Percentiles rank a stretch among this genome's conserved stretches.
These are phyloP conservation scores for Cephus pygmeus DNA, from an alignment of 2,888 invertebrate genomes.

Conservation along the genomic window DNA sequence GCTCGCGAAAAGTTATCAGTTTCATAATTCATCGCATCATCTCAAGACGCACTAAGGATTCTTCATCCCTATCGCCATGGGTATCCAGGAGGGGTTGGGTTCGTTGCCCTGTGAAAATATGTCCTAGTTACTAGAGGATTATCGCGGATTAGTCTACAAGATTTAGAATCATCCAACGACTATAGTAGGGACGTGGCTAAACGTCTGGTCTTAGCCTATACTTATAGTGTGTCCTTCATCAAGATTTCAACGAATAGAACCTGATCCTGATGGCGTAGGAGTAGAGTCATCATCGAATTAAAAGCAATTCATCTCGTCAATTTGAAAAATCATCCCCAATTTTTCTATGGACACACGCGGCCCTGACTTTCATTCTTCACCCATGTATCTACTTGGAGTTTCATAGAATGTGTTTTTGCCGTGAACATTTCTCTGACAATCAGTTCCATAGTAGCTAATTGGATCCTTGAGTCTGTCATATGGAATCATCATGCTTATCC, in stretches of 20 bases:
- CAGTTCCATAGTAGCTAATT: not conserved
- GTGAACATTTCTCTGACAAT: too few relatives aligned
- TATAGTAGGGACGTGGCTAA: conserved; percentile 35
- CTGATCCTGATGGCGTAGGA: not conserved
- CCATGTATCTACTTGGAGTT: not conserved
- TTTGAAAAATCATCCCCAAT: not conserved
- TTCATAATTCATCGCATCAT: conserved; percentile 47
- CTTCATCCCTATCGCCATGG: not conserved
- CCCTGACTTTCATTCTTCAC: not conserved
- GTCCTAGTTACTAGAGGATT: conserved; percentile 57
- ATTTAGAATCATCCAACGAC: conserved; percentile 51
- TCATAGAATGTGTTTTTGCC: not conserved
- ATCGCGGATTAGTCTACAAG: conserved; percentile 50
- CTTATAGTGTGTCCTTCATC: conserved; percentile 41
- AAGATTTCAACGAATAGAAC: conserved; percentile 12
- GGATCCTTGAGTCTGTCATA: not conserved
- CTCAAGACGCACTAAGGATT: conserved; percentile 10
- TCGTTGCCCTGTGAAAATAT: conserved; percentile 48
- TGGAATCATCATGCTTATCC: not conserved
- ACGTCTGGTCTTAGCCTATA: conserved; percentile 41
- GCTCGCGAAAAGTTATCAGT: conserved; percentile 48
- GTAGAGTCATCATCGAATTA: not conserved
- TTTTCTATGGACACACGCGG: not conserved
- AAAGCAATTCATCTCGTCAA: not conserved
- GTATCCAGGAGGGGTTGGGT: conserved; percentile 26